Conservation (phyloP, 2,888 invertebrate species). For the Megamerina dolium region DNA sequence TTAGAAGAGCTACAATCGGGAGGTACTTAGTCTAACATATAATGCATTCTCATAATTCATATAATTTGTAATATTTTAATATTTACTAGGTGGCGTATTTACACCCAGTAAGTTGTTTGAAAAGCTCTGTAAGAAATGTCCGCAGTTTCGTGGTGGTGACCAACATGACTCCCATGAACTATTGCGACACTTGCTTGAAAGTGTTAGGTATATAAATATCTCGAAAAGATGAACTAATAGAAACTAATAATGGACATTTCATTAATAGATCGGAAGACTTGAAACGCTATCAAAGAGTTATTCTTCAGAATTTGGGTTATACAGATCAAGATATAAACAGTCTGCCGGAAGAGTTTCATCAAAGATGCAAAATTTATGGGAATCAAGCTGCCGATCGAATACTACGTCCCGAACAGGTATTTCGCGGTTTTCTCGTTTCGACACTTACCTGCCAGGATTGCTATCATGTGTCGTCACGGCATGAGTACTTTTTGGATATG, state of each 20-base stretch:
- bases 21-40: conserved; percentile 25
- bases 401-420: conserved; percentile 82
- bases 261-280: conserved; percentile 58
- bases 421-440: conserved; percentile 88
- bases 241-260: conserved; percentile 13
- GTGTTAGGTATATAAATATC: conserved; percentile 57
- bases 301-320: conserved; percentile 70
- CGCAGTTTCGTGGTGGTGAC: conserved; percentile 86
- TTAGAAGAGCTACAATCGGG: conserved; percentile 61
- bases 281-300: conserved; percentile 75
- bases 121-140: conserved; percentile 61
- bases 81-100: conserved; percentile 55
- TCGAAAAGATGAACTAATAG: neutral
- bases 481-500: conserved; percentile 91
- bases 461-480: conserved; percentile 74
- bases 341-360: conserved; percentile 68
- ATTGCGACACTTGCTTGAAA: conserved; percentile 82
- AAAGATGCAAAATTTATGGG: conserved; percentile 76
- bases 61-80: neutral
- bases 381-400: conserved; percentile 72
- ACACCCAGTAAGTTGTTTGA: conserved; percentile 61
- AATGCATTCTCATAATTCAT: too few relatives aligned
- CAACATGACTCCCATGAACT: conserved; percentile 98
- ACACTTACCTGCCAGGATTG: conserved; percentile 87
- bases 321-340: conserved; percentile 69